phyloP scores from a whole-genome alignment of 2,797 vertebrate genomes.

The Squalus acanthias region DNA sequence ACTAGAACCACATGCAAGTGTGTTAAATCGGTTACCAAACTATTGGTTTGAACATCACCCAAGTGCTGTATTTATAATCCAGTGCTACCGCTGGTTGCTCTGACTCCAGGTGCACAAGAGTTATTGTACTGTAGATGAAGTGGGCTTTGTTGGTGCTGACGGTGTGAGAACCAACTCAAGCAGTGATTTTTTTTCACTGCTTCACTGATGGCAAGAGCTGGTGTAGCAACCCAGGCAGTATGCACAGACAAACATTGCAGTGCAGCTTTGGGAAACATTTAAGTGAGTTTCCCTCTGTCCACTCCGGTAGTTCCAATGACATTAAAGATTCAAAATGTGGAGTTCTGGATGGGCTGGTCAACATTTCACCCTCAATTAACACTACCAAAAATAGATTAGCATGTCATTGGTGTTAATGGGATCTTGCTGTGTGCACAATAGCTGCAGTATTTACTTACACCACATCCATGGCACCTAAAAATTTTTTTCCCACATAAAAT shows the following conservation, averaged over 20 bases:
- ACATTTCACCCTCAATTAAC: neutral
- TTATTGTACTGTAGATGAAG: no score
- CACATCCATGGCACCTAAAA: neutral
- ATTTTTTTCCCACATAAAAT: neutral
- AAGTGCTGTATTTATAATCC: neutral
- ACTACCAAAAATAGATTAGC: neutral
- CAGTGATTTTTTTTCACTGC: no score
- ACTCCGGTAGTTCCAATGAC: neutral
- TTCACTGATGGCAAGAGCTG: no score
- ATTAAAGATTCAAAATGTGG: neutral
- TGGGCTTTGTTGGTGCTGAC: no score
- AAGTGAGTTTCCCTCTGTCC: neutral
- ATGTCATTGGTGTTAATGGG: neutral
- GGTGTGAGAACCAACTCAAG: no score
- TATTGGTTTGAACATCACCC: neutral
- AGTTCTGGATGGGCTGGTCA: neutral
- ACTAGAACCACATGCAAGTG: no score
- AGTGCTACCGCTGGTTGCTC: neutral
- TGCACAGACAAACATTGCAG: neutral
- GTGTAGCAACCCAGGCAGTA: no score
- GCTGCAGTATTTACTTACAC: neutral
- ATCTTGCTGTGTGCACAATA: neutral
- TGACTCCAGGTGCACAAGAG: neutral
- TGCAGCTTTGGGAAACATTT: neutral
- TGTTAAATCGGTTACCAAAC: neutral